A percentile compares a stretch with the other conserved stretches of the same genome.
Conservation (phyloP, 2,888 invertebrate species). For the Eupithecia inturbata region DNA sequence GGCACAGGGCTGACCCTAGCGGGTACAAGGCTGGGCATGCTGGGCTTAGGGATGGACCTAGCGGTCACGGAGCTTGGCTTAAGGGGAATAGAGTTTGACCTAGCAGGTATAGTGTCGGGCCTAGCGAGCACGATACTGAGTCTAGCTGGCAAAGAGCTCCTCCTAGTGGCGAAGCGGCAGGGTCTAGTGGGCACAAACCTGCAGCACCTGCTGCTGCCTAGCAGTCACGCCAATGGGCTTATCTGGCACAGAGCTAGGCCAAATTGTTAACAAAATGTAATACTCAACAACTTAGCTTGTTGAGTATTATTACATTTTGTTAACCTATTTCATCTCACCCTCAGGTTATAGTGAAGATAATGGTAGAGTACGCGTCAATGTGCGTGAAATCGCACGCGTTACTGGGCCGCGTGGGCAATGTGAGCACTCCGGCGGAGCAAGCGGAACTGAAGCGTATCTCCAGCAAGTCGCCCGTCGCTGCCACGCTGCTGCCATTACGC, state of each 20-base stretch:
- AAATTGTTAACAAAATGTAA: no score
- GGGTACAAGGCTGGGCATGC: no score
- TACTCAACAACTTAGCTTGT: no score
- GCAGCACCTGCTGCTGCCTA: no score
- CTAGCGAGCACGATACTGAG: no score
- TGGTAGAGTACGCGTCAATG: constrained; percentile 96
- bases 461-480: constrained; percentile 88
- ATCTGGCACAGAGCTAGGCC: no score
- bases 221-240: no score
- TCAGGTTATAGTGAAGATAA: constrained; percentile 95
- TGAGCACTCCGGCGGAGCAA: constrained; percentile 90
- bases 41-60: not conserved
- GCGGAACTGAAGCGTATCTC: constrained; percentile 88
- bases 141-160: not conserved
- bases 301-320: no score
- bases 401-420: constrained; percentile 92
- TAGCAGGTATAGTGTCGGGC: no score
- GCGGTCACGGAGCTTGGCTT: not conserved
- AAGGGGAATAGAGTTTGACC: not conserved
- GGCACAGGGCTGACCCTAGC: not conserved
- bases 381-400: constrained; percentile 96
- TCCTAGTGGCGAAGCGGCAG: not conserved
- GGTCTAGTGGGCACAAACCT: not conserved
- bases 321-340: constrained; percentile 13
- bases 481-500: constrained; percentile 95